Evolutionary conservation across 1,140 invertebrate species (phyloP).

Genomic region (Rhynchophorus ferrugineus): DNA sequence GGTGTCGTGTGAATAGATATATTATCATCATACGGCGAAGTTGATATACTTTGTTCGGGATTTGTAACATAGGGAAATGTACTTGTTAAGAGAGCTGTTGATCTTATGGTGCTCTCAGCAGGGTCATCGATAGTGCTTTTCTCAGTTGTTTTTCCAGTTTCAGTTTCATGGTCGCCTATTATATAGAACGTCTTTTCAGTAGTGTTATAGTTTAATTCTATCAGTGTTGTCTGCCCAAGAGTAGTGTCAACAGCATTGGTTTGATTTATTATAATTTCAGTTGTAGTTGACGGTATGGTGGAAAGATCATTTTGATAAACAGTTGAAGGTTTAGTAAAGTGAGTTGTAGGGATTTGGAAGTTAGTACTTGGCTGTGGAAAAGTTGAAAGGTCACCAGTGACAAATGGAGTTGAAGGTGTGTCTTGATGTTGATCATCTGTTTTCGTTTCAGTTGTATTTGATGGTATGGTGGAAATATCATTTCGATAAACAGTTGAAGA

Average conservation of each 20-base stretch:
- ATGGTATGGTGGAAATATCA: too few species aligned
- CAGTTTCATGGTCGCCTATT: slow-evolving; percentile 8
- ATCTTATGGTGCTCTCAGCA: neutral
- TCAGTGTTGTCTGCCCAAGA: slow-evolving; percentile 4
- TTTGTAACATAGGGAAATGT: neutral
- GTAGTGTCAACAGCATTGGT: slow-evolving; percentile 2
- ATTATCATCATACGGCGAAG: slow-evolving; percentile 5
- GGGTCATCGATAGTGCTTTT: neutral
- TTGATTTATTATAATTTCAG: neutral
- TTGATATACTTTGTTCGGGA: slow-evolving; percentile 10
- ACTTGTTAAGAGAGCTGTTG: neutral
- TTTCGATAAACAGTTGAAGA: neutral
- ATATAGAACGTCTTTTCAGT: slow-evolving; percentile 6
- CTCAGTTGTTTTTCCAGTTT: neutral
- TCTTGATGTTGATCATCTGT: neutral
- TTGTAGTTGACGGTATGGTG: neutral
- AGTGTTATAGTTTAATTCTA: slow-evolving; percentile 4
- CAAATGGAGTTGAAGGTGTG: neutral
- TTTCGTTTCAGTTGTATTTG: too few species aligned
- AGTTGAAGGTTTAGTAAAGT: neutral
- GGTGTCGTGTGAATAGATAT: slow-evolving; percentile 15
- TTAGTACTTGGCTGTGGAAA: neutral
- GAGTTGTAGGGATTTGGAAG: neutral
- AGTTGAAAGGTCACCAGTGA: neutral
- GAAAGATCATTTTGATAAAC: neutral